Conservation (phyloP, 2,113 vertebrate species). For the Albula goreensis region DNA sequence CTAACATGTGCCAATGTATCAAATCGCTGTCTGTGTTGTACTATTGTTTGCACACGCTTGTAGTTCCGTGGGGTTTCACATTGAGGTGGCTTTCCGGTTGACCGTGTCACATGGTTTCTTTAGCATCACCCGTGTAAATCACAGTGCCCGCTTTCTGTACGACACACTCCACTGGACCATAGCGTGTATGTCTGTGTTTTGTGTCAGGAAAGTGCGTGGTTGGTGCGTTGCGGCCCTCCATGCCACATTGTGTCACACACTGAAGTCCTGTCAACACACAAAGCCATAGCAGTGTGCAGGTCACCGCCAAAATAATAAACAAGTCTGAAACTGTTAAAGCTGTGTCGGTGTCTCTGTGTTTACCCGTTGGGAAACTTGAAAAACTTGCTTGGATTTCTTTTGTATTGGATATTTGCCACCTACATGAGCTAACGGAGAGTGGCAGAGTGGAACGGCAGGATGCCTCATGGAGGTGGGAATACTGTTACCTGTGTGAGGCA, state of each 20-base stretch:
- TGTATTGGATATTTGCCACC: neutral
- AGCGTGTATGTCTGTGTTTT: conserved; percentile 20
- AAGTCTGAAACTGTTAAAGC: conserved; percentile 35
- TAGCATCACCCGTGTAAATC: conserved; percentile 28
- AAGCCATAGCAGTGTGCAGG: conserved; percentile 25
- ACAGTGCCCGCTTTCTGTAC: conserved; percentile 10
- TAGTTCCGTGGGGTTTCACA: neutral
- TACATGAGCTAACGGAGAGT: no score
- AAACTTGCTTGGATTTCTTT: neutral
- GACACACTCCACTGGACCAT: neutral
- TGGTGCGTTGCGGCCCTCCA: conserved; percentile 30
- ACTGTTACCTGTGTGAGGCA: neutral
- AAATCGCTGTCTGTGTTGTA: neutral
- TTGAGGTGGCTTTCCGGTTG: neutral
- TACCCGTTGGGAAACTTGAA: conserved; percentile 18
- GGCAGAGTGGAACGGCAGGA: neutral
- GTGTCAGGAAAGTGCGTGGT: neutral
- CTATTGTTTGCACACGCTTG: neutral
- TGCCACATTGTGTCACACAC: conserved; percentile 32
- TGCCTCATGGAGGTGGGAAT: neutral
- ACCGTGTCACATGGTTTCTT: conserved; percentile 17
- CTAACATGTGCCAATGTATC: neutral
- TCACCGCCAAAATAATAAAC: conserved; percentile 59
- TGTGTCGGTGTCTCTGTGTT: neutral
- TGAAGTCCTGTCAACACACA: neutral